Evolutionary conservation across 2,113 vertebrate genomes (phyloP), one percentile per base, ranked within the genome.

Genomic region (Stegastes partitus): DNA sequence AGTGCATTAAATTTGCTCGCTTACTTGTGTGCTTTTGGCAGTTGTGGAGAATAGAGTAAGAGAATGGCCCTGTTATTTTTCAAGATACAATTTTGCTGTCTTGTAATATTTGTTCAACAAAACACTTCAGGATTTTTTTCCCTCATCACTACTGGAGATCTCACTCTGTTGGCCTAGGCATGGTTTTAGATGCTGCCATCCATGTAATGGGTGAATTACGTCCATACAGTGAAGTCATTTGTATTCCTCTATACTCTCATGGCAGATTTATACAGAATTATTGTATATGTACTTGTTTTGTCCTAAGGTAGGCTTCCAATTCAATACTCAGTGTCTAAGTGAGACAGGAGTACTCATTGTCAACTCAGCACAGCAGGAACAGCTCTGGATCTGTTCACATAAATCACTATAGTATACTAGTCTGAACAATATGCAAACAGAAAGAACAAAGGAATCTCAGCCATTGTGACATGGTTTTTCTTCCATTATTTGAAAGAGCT

Each of bases 361-460:
- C 49, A 80, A 59, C 79, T 75, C 79, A 71, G 83, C 81, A 77
- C 85, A 87, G 67, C 71, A 74, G 57, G 77, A 68, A 64, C 81
- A 79, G 67, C 69, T 59, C 74, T 69, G 22, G 59, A 62, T 86
- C 84, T 85, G 68, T 89, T 87, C 83, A 78, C 57, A 39, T 63
- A 65, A 68, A 81, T 81, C 73, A 79, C 55, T 75, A 64, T 68
- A 79, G 53, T 79, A 77, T 49, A 63, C 84, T 71, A 62, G 83
- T 89, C 74, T 86, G 79, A 90, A 86, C 85, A 87, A 89, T 93
- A 94, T 94, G 93, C 92, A 94, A 94, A 92, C 77, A 55, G 85
- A 83, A 85, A 84, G 79, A 88, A 88, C 85, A 91, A 91, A 92
- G 91, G 90, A 94, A 92, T 90, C 73, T 91, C 88, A 91, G 92